Base-by-base conservation (phyloP, 2,888 invertebrate species). In the Exephanes ischioxanthus region DNA sequence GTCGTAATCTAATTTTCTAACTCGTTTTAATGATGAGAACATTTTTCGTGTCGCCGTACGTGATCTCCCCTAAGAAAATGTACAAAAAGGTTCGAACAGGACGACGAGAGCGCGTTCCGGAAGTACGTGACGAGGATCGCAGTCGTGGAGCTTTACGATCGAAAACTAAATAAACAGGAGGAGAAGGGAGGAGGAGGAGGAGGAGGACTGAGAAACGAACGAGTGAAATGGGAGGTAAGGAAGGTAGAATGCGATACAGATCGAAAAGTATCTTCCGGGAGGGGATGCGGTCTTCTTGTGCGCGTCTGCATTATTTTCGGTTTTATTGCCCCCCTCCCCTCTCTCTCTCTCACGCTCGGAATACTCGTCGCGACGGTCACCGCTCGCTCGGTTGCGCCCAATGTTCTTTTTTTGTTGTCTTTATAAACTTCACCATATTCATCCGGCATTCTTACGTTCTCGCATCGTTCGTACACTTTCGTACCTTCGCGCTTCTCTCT, bases 271-370 rank as follows among this genome's bases (percentile, higher is more conserved):
- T 76, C 58, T 55, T 67, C 41, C 19, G 55, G 45, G 30, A 30
- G 26, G 71, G 45, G 75, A 41, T 75, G 58, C 72, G 22, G 16
- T 78, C 41, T 55, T 26, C 5, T 84, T 84, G 81, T 81, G 84
- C 73, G 84, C 84, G 72, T 85, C 58, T 55, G 41, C 73, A 37
- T 61, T 58, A 45, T 61, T 41, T 41, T 26, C 26, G 26, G 11
- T 58, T 58, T 11, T 41, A 26, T 72, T 41, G 48, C 16, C 33
- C 45, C 22, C 26, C 48, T 26, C 30, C 61, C 55, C 58, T 33
- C 26, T 26, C 0, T 61, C 58, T 26, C 0, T 61, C 58, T 6
- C 55, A 9, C 22, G 41, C 58, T 45, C 26, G 71, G 37, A 80
- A 80, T 67, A 67, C 80, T 80, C 58, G 45, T 58, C 16, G 61